A percentile compares a stretch with the other conserved stretches of the same genome.
Evolutionary conservation across 2,888 invertebrate genomes (phyloP).

Genomic region (Diabrotica balteata): DNA sequence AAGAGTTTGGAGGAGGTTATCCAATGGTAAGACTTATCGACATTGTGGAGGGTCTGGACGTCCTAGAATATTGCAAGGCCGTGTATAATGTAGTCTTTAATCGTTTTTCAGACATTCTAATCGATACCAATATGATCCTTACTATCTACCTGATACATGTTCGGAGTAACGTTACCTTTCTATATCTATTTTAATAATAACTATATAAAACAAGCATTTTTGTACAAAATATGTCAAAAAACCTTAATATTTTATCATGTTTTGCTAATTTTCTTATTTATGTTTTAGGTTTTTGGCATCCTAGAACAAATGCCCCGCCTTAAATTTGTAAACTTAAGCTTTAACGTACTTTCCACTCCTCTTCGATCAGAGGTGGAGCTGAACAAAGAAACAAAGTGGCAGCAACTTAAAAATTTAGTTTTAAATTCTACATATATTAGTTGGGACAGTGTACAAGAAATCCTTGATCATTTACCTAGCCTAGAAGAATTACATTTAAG

Average conservation of each 20-base stretch:
- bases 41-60: too few species aligned
- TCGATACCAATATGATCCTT: too few species aligned
- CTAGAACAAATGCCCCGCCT: conserved; percentile 87
- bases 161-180: too few species aligned
- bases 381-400: conserved; percentile 60
- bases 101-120: too few species aligned
- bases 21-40: too few species aligned
- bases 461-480: conserved; percentile 78
- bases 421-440: conserved; percentile 87
- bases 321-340: conserved; percentile 90
- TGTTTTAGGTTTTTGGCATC: conserved; percentile 79
- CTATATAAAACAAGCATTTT: too few species aligned
- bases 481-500: conserved; percentile 93
- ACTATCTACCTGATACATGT: too few species aligned
- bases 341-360: conserved; percentile 81
- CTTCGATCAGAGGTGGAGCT: conserved; percentile 61
- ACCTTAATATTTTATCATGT: too few species aligned
- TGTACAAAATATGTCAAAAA: neutral
- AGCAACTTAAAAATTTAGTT: conserved; percentile 77
- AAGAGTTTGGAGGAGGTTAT: too few species aligned
- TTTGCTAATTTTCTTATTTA: neutral
- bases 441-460: conserved; percentile 81
- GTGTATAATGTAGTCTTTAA: too few species aligned
- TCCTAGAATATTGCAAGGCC: too few species aligned
- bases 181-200: too few species aligned